These are phyloP conservation scores for Oenanthe melanoleuca DNA, from an alignment of 2,113 vertebrate species.

Conservation along the genomic window DNA sequence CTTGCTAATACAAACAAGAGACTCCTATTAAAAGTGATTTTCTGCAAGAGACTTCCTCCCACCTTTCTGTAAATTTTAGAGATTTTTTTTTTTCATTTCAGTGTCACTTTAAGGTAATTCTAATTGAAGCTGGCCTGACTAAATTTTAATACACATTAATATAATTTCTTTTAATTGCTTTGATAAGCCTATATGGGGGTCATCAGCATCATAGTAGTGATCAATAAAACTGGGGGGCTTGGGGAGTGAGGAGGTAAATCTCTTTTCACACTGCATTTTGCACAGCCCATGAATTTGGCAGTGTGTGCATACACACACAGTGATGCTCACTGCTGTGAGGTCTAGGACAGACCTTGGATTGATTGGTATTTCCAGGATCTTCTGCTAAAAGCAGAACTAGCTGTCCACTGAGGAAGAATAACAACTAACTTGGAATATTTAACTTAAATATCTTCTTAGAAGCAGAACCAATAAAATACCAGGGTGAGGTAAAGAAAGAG, in stretches of 20 bases:
- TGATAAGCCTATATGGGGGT: background rate
- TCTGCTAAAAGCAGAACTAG: background rate
- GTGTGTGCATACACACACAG: background rate
- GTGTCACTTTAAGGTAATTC: background rate
- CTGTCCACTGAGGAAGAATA: background rate
- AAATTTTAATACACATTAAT: background rate
- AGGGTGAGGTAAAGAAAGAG: background rate
- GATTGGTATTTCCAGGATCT: background rate
- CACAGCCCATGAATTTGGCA: background rate
- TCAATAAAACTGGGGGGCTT: background rate
- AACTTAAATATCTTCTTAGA: background rate
- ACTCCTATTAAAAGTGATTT: background rate
- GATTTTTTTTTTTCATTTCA: background rate
- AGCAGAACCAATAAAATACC: background rate
- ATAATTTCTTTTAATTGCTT: background rate
- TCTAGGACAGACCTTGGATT: background rate
- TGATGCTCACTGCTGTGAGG: background rate
- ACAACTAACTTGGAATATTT: background rate
- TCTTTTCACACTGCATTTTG: background rate
- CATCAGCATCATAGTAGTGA: background rate
- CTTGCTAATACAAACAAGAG: background rate
- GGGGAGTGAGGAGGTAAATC: rapidly evolving
- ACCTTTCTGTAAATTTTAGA: background rate
- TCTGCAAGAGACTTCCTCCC: background rate
- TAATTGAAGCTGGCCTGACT: background rate